Evolutionary conservation across 2,888 invertebrate genomes (phyloP).

Genomic region (Oasisia sp.): DNA sequence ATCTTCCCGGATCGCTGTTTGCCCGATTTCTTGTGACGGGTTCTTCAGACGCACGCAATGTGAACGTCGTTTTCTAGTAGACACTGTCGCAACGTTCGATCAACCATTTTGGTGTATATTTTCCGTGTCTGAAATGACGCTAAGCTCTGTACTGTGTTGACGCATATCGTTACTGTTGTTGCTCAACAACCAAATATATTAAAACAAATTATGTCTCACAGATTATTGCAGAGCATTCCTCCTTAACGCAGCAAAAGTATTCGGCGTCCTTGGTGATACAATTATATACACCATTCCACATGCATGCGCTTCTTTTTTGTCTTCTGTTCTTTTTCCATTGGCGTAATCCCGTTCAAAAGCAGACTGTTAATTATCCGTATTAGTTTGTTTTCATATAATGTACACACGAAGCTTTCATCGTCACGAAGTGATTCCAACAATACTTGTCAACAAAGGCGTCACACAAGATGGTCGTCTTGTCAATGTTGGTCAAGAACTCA

Average conservation of each 20-base stretch:
- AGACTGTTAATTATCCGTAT: too few relatives aligned
- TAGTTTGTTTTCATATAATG: neutral
- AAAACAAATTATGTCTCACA: neutral
- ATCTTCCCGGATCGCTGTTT: slow-evolving; percentile 23
- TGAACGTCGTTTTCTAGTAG: neutral
- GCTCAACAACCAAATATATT: neutral
- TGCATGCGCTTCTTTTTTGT: neutral
- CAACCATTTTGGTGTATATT: neutral
- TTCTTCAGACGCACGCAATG: neutral
- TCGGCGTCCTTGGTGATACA: neutral
- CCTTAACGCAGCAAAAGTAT: neutral
- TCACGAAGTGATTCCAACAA: neutral
- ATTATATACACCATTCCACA: neutral
- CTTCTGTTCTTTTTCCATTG: neutral
- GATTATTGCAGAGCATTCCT: neutral
- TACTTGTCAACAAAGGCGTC: neutral
- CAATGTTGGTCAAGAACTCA: neutral
- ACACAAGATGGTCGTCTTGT: neutral
- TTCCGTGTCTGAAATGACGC: neutral
- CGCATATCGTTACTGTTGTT: neutral
- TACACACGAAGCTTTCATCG: neutral
- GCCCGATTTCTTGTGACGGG: neutral
- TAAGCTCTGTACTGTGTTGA: neutral
- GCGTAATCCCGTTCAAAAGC: neutral
- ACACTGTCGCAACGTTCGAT: neutral